Conservation (phyloP, 2,797 vertebrate species). For the Gymnoscopelus microlampas region DNA sequence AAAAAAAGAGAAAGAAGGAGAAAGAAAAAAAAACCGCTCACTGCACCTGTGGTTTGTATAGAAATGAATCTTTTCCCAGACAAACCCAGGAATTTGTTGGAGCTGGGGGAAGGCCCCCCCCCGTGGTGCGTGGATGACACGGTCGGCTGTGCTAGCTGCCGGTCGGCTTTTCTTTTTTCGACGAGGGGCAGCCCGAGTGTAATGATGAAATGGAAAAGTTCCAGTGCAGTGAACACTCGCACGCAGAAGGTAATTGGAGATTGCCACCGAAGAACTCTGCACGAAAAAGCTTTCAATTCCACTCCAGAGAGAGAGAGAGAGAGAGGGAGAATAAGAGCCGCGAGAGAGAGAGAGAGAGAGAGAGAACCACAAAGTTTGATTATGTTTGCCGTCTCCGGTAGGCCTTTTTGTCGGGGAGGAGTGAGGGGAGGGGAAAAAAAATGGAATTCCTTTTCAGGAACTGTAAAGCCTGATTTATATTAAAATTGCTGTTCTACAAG, state of each 20-base stretch:
- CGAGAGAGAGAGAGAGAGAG: not conserved
- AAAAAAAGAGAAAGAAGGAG: not conserved
- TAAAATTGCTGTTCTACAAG: too few species aligned
- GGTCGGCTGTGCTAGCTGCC: constrained; percentile 64
- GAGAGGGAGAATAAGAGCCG: not conserved
- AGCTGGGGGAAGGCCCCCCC: constrained; percentile 50
- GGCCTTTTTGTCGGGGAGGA: constrained; percentile 21
- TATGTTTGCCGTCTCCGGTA: constrained; percentile 65
- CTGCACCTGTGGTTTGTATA: constrained; percentile 76
- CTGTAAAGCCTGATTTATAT: too few species aligned
- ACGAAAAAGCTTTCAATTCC: constrained; percentile 68
- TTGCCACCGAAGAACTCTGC: constrained; percentile 66
- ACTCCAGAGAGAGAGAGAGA: constrained; percentile 25
- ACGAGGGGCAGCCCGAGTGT: constrained; percentile 58
- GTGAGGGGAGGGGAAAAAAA: constrained; percentile 9
- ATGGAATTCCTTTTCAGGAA: constrained; percentile 49
- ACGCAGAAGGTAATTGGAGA: constrained; percentile 76
- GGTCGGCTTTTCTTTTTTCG: constrained; percentile 42
- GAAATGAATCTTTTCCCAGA: constrained; percentile 65
- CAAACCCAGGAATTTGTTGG: constrained; percentile 69
- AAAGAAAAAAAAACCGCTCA: not conserved
- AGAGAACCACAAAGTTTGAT: constrained; percentile 69
- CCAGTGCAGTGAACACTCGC: constrained; percentile 73
- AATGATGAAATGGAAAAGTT: constrained; percentile 80
- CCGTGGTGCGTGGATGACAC: constrained; percentile 66